Percentiles rank a stretch among this genome's conserved stretches.
Conservation (phyloP, 2,797 vertebrate genomes). For the Xyrichtys novacula region DNA sequence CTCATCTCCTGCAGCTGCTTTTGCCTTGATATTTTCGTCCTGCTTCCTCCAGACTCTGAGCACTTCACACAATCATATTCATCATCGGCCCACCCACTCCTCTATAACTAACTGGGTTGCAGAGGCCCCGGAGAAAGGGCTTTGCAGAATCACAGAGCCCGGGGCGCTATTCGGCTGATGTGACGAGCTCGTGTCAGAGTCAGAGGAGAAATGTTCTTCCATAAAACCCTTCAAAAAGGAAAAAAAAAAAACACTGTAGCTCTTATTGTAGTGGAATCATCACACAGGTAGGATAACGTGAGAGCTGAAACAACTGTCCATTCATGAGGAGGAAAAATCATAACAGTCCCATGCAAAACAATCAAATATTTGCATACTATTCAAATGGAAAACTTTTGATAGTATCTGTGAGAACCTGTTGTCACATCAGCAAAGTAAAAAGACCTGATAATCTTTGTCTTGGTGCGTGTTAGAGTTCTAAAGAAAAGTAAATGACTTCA, state of each 20-base stretch:
- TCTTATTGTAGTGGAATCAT: background rate
- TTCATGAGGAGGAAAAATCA: background rate
- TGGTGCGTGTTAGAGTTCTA: background rate
- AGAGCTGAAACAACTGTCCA: background rate
- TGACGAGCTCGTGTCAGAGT: slow-evolving; percentile 35
- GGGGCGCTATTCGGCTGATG: slow-evolving; percentile 28
- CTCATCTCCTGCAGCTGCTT: background rate
- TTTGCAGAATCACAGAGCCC: slow-evolving; percentile 43
- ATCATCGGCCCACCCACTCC: slow-evolving; percentile 46
- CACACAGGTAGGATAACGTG: slow-evolving; percentile 5
- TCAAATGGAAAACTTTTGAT: slow-evolving; percentile 18
- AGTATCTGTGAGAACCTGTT: slow-evolving; percentile 24
- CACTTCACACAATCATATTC: slow-evolving; percentile 31
- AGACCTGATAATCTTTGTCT: slow-evolving; percentile 22
- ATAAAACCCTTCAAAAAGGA: background rate
- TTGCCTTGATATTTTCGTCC: background rate
- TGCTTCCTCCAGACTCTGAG: background rate
- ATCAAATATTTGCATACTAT: slow-evolving; percentile 26
- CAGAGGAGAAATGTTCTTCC: background rate
- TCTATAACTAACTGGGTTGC: slow-evolving; percentile 38
- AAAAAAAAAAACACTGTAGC: background rate
- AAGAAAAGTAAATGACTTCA: no score
- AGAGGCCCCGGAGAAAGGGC: slow-evolving; percentile 21
- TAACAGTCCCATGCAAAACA: slow-evolving; percentile 1
- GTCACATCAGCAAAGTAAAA: slow-evolving; percentile 31